Percentiles rank a stretch among this genome's conserved stretches.
phyloP scores from a whole-genome alignment of 2,113 vertebrate genomes.

The Coreoperca whiteheadi region DNA sequence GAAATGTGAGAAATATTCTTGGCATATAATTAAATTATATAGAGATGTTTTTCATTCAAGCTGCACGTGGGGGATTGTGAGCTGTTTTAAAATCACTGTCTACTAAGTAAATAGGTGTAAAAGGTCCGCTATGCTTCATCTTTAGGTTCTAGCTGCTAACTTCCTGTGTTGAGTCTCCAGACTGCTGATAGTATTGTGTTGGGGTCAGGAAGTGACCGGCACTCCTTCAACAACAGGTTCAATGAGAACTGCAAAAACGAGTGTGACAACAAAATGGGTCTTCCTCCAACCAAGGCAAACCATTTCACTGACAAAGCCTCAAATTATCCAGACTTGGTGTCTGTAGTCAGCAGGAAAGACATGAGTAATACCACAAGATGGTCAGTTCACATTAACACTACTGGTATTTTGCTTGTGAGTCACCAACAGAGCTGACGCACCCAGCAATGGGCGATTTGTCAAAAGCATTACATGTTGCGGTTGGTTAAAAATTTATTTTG shows the following conservation, averaged over 20 bases:
- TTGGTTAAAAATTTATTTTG: neutral
- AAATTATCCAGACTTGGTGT: constrained; percentile 19
- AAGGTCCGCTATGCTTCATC: constrained; percentile 40
- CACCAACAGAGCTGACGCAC: constrained; percentile 30
- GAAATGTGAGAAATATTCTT: neutral
- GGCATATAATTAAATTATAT: no score
- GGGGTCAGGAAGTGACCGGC: constrained; percentile 56
- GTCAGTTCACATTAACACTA: constrained; percentile 31
- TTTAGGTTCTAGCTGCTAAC: constrained; percentile 40
- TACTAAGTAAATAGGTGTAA: neutral
- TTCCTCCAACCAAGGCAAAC: neutral
- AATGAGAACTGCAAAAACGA: constrained; percentile 39
- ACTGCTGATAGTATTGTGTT: constrained; percentile 73
- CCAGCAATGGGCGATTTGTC: neutral
- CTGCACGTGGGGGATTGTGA: neutral
- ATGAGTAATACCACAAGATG: constrained; percentile 22
- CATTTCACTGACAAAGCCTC: constrained; percentile 6
- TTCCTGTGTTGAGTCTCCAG: constrained; percentile 73
- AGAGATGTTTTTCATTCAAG: constrained; percentile 2
- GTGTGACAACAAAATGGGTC: constrained; percentile 5
- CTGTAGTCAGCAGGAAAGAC: constrained; percentile 39
- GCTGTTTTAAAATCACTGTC: constrained; percentile 11
- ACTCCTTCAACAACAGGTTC: constrained; percentile 71
- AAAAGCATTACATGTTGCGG: constrained; percentile 10
- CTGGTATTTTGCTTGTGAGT: constrained; percentile 46